phyloP scores from a whole-genome alignment of 1,140 invertebrate species.

The Megathymus violae region DNA sequence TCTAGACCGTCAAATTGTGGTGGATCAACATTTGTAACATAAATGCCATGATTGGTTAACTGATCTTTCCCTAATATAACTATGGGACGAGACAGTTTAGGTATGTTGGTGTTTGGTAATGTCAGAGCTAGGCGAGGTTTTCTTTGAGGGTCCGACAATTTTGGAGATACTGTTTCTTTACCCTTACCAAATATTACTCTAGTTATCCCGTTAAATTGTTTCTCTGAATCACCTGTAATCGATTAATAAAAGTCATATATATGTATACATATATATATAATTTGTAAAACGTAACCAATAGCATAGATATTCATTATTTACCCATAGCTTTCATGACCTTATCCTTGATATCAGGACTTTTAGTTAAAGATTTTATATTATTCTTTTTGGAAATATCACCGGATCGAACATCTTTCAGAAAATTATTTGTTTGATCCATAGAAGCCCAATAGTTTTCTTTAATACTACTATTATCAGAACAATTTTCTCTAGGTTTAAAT shows the following conservation, averaged over 20 bases:
- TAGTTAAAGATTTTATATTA: neutral
- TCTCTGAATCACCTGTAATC: conserved; percentile 26
- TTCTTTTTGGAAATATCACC: neutral
- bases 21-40: conserved; percentile 47
- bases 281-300: neutral
- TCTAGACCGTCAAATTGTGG: conserved; percentile 63
- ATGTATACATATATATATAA: no score
- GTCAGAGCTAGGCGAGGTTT: conserved; percentile 45
- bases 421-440: neutral
- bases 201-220: conserved; percentile 52
- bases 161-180: conserved; percentile 25
- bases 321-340: neutral
- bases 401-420: neutral
- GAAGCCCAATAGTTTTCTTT: neutral
- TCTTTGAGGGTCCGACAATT: conserved; percentile 33
- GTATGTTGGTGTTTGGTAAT: conserved; percentile 40
- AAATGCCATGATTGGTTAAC: conserved; percentile 48
- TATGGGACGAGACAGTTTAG: conserved; percentile 61
- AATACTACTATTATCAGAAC: neutral
- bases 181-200: conserved; percentile 55
- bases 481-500: neutral
- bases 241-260: neutral
- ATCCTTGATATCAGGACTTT: neutral
- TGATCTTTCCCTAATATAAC: conserved; percentile 64
- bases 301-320: no score